Percentiles rank a stretch among this genome's conserved stretches.
Conservation (phyloP, 2,113 vertebrate genomes). For the Cyanoliseus patagonus region DNA sequence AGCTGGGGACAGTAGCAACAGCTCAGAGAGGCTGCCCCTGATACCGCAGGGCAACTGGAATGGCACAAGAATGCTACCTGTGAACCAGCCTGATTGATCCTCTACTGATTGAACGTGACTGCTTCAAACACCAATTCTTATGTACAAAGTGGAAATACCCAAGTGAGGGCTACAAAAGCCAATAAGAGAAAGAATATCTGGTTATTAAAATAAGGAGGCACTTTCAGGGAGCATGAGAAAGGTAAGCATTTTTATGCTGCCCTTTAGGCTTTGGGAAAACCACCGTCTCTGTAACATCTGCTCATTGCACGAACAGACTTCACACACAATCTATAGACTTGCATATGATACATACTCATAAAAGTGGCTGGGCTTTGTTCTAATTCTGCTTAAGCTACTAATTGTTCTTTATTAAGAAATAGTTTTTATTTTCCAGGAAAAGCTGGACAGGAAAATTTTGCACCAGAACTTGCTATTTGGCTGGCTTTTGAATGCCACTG, state of each 20-base stretch:
- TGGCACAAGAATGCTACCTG: background rate
- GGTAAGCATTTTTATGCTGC: background rate
- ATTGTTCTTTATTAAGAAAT: background rate
- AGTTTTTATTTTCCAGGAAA: background rate
- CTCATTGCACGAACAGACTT: background rate
- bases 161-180: background rate
- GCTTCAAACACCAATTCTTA: background rate
- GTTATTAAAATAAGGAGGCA: background rate
- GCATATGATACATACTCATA: background rate
- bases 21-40: background rate
- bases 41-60: rapidly evolving
- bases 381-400: background rate
- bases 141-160: rapidly evolving
- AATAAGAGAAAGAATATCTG: background rate
- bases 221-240: background rate
- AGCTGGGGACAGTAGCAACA: background rate
- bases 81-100: rapidly evolving
- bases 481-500: background rate
- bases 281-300: background rate
- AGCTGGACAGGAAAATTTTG: background rate
- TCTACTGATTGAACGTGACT: rapidly evolving
- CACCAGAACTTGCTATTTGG: background rate
- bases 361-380: background rate
- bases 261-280: background rate
- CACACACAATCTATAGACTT: background rate